Evolutionary conservation across 2,888 invertebrate species (phyloP), one percentile per base, ranked within the genome.

Genomic region (Scaptomyza polygonia): DNA sequence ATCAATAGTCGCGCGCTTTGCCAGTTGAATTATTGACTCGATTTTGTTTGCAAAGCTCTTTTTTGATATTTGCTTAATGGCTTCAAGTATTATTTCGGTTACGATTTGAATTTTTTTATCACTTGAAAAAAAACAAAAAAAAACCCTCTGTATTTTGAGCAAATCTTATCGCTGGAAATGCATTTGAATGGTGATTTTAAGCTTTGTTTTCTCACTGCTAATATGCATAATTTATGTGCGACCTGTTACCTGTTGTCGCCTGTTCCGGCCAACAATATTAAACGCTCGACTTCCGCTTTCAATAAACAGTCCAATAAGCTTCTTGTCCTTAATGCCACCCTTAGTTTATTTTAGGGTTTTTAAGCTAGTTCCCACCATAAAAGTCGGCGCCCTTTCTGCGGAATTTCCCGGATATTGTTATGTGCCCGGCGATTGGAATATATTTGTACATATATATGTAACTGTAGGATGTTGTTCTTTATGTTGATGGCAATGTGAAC

Each of bases 371-470:
- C 85, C 86, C 82, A 88, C 77, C 80, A 42, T 67, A 51, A 40
- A 16, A 65, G 48, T 58, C 53, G 66, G 61, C 52, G 48, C 67
- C 82, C 72, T 69, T 39, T 71, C 57, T 56, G 61, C 53, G 67
- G 69, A 77, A 74, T 81, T 86, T 83, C 73, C 89, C 88, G 89
- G 89, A 88, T 86, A 88, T 89, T 79, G 81, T 80, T 83, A 72
- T 65, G 75, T 62, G 51, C 67, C 56, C 61, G 52, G 44, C 63
- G 49, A 58, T 73, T 77, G 63, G 25, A 43, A 56, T 64, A 48
- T 32, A 32, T 1, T 11, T n/a, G n/a, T 3, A n/a, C 30, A 3
- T 9, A 12, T 32, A 1, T 34, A 11, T 45, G n/a, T n/a, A 1
- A 18, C 9, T 48, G 47, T 32, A 12, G 12, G 8, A 8, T 30